Conservation (phyloP, 2,797 vertebrate genomes). For the Leptatherina wallacei region DNA sequence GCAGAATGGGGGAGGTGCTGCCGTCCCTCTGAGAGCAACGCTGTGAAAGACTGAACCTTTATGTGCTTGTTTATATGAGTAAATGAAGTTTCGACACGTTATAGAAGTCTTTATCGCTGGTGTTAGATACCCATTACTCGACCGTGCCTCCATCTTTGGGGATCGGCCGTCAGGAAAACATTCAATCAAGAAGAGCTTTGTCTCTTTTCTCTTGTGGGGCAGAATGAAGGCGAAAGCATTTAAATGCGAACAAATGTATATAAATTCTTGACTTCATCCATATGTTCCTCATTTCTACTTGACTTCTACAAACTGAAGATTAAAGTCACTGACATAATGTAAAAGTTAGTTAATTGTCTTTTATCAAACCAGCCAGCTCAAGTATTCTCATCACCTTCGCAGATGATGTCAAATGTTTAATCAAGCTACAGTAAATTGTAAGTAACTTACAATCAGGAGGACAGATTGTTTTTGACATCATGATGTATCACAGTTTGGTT, state of each 20-base stretch:
- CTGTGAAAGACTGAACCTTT: conserved; percentile 17
- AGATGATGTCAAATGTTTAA: too few species aligned
- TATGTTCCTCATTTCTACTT: too few species aligned
- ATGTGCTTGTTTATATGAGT: not conserved
- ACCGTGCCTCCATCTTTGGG: not conserved
- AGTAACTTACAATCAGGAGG: too few species aligned
- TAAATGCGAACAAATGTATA: too few species aligned
- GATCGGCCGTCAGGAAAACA: not conserved
- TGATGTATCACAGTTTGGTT: too few species aligned
- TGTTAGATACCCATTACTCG: not conserved
- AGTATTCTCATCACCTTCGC: too few species aligned
- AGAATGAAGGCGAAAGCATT: not conserved
- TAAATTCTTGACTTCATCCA: not conserved
- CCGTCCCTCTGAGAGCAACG: conserved; percentile 29
- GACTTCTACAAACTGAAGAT: too few species aligned
- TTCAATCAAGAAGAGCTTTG: not conserved
- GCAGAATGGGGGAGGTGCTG: conserved; percentile 38
- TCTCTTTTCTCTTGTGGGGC: not conserved
- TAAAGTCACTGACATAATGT: too few species aligned
- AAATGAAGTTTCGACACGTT: not conserved
- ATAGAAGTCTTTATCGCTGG: not conserved
- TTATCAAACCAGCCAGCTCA: too few species aligned
- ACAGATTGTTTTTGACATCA: too few species aligned
- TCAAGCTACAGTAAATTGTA: too few species aligned
- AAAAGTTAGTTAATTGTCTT: too few species aligned